phyloP scores from a whole-genome alignment of 2,888 invertebrate genomes.

The Apeira syringaria region DNA sequence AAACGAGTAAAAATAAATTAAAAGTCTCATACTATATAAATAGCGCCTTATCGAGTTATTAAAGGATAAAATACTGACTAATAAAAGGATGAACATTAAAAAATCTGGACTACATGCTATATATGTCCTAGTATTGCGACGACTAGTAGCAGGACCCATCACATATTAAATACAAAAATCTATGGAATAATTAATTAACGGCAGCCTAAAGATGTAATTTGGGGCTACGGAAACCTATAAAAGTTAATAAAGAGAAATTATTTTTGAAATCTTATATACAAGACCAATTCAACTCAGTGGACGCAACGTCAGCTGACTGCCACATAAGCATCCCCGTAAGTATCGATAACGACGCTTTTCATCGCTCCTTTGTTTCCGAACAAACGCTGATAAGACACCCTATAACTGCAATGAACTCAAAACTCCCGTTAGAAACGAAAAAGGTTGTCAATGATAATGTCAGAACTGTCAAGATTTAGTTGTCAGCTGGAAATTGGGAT shows the following conservation, averaged over 20 bases:
- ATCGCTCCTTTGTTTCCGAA: constrained; percentile 29
- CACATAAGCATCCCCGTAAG: constrained; percentile 18
- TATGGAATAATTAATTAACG: background rate
- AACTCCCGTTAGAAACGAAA: background rate
- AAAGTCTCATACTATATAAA: too few species aligned
- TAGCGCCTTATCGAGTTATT: too few species aligned
- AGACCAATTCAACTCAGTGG: constrained; percentile 28
- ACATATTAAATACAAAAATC: too few species aligned
- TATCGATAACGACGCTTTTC: constrained; percentile 30
- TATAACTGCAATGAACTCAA: constrained; percentile 4
- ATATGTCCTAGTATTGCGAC: too few species aligned
- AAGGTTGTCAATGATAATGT: constrained; percentile 17
- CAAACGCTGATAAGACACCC: background rate
- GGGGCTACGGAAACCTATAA: constrained; percentile 14
- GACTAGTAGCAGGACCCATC: too few species aligned
- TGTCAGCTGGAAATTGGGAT: constrained; percentile 17
- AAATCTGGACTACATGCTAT: too few species aligned
- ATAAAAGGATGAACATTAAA: too few species aligned
- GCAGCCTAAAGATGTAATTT: constrained; percentile 17
- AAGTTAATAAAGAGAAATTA: constrained; percentile 30
- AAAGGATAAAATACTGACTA: too few species aligned
- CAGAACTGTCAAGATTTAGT: constrained; percentile 20
- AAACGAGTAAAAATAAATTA: too few species aligned
- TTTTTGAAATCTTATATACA: constrained; percentile 30
- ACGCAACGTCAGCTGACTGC: constrained; percentile 24